Evolutionary conservation across 2,113 vertebrate species (phyloP).

Genomic region (Saimiri boliviensis): DNA sequence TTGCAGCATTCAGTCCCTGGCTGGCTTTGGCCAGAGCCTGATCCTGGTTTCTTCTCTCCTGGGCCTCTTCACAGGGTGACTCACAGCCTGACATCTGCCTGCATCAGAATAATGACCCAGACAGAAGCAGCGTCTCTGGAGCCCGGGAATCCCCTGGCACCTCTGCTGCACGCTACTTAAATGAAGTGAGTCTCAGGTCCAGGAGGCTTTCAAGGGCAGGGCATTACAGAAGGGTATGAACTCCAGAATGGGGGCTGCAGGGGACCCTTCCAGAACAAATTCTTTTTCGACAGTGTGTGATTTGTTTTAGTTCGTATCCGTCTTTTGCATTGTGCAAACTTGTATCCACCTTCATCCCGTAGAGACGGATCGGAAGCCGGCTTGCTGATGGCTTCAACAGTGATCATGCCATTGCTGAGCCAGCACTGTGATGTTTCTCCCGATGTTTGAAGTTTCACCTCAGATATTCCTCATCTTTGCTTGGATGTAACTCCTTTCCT

Average conservation of each 20-base stretch:
- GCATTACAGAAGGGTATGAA: fast-evolving
- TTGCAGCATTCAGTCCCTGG: neutral
- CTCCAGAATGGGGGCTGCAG: neutral
- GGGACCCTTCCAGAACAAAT: no score
- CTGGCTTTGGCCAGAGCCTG: neutral
- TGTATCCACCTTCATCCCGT: no score
- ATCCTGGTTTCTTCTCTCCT: neutral
- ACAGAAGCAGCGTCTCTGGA: fast-evolving
- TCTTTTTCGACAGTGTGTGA: fast-evolving
- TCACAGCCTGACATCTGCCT: neutral
- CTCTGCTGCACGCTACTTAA: fast-evolving
- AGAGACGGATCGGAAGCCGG: neutral
- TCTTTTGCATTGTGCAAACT: neutral
- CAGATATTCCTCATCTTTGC: neutral
- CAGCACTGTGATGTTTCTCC: neutral
- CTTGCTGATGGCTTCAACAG: fast-evolving
- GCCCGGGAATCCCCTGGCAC: fast-evolving
- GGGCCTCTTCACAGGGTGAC: neutral
- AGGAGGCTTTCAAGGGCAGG: no score
- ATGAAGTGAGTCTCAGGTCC: fast-evolving
- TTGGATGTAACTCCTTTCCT: neutral
- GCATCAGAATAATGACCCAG: fast-evolving
- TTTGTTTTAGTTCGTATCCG: no score
- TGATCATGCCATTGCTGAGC: fast-evolving
- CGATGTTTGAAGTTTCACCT: neutral